These are phyloP conservation scores for Norana najaformis DNA, from an alignment of 2,888 invertebrate species.

Conservation along the genomic window DNA sequence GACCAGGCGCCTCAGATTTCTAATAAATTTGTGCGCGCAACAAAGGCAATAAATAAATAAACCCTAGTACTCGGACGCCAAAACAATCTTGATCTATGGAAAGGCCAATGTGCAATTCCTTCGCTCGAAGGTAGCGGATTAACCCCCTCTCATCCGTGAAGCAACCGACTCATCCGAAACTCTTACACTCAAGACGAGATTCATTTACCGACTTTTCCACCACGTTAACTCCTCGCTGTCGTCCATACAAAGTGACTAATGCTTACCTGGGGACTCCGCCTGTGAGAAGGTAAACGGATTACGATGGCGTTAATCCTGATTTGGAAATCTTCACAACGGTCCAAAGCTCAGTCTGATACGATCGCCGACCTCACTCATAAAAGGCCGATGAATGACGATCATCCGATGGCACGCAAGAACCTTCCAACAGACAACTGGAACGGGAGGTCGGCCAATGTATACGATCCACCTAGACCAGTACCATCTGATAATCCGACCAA, in stretches of 20 bases:
- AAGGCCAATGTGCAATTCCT: not conserved
- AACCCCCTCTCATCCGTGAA: not conserved
- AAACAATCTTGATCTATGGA: too few species aligned
- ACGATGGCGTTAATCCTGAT: not conserved
- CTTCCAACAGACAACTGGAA: not conserved
- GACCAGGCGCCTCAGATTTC: too few species aligned
- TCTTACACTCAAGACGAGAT: not conserved
- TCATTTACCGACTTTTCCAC: not conserved
- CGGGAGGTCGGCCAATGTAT: not conserved
- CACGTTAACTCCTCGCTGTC: too few species aligned
- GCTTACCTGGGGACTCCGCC: not conserved
- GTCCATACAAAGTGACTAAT: not conserved
- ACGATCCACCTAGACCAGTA: not conserved
- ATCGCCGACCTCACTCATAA: not conserved
- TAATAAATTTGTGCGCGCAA: too few species aligned
- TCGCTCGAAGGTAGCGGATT: not conserved
- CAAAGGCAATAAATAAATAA: too few species aligned
- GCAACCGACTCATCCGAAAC: not conserved
- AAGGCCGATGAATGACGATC: not conserved
- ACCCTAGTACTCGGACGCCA: too few species aligned
- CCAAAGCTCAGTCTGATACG: not conserved
- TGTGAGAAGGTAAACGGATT: not conserved
- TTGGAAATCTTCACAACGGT: not conserved
- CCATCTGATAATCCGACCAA: slow-evolving; percentile 1
- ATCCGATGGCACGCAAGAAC: too few species aligned